Conservation (phyloP, 2,888 invertebrate genomes). For the Celastrina argiolus region DNA sequence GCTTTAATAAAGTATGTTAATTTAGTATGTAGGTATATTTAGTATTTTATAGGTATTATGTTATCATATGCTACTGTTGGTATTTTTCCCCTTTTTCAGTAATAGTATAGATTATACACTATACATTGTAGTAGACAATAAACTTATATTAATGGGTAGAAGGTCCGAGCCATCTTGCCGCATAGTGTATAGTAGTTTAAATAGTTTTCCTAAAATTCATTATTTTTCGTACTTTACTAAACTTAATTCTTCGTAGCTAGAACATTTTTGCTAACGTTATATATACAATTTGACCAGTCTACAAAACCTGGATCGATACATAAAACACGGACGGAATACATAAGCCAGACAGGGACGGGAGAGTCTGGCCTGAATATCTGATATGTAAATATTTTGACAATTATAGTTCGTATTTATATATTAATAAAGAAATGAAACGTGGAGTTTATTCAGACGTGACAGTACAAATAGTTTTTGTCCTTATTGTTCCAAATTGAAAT, state of each 20-base stretch:
- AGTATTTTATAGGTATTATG: too few species aligned
- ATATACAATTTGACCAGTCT: background rate
- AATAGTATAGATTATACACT: too few species aligned
- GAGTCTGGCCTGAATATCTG: background rate
- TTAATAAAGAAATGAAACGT: background rate
- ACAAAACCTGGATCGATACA: background rate
- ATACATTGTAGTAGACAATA: too few species aligned
- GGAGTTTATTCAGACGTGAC: background rate
- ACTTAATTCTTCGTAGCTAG: background rate
- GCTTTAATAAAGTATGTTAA: background rate
- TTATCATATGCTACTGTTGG: too few species aligned
- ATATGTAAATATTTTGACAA: background rate
- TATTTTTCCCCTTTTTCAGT: too few species aligned
- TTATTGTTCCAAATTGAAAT: constrained; percentile 45
- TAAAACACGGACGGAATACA: constrained; percentile 5
- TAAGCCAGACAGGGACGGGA: constrained; percentile 1
- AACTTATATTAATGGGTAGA: too few species aligned
- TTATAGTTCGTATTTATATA: background rate
- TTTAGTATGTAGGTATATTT: background rate
- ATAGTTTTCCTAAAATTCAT: background rate
- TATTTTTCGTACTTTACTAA: background rate
- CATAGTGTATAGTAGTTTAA: too few species aligned
- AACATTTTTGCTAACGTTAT: background rate
- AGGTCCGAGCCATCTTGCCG: too few species aligned
- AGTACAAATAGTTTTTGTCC: constrained; percentile 19